Evolutionary conservation across 2,888 invertebrate species (phyloP).

Genomic region (Erpobdella octoculata): DNA sequence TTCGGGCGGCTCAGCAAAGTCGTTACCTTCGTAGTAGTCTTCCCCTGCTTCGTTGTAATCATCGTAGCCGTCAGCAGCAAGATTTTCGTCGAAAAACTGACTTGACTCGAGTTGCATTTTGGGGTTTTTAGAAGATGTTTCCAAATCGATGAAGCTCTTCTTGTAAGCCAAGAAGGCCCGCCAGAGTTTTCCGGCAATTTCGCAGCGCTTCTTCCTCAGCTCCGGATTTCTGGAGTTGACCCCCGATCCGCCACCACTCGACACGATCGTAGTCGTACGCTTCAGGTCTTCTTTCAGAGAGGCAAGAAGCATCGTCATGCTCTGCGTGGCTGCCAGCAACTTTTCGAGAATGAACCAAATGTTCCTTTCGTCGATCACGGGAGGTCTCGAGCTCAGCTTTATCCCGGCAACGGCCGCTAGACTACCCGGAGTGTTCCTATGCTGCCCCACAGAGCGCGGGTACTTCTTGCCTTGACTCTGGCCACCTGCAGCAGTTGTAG

Average conservation of each 20-base stretch:
- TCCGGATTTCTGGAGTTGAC: conserved; percentile 24
- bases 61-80: background rate
- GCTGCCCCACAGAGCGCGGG: background rate
- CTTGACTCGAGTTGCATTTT: background rate
- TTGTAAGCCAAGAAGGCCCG: conserved; percentile 33
- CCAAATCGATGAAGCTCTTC: conserved; percentile 33
- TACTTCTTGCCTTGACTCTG: background rate
- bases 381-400: conserved; percentile 15
- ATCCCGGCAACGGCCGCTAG: conserved; percentile 15
- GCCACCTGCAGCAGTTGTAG: too few relatives aligned
- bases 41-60: background rate
- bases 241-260: background rate
- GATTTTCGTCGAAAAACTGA: background rate
- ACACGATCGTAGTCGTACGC: conserved; percentile 10
- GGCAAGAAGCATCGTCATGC: conserved; percentile 32
- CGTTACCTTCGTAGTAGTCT: background rate
- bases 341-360: conserved; percentile 31
- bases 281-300: conserved; percentile 33
- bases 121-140: conserved; percentile 12
- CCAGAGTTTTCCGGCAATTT: conserved; percentile 33
- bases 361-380: conserved; percentile 27
- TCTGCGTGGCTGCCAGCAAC: conserved; percentile 31
- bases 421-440: conserved; percentile 13
- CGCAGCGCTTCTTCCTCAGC: conserved; percentile 23
- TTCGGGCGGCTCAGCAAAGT: background rate